Evolutionary conservation across 1,140 invertebrate genomes (phyloP).

Genomic region (Macrobrachium rosenbergii): DNA sequence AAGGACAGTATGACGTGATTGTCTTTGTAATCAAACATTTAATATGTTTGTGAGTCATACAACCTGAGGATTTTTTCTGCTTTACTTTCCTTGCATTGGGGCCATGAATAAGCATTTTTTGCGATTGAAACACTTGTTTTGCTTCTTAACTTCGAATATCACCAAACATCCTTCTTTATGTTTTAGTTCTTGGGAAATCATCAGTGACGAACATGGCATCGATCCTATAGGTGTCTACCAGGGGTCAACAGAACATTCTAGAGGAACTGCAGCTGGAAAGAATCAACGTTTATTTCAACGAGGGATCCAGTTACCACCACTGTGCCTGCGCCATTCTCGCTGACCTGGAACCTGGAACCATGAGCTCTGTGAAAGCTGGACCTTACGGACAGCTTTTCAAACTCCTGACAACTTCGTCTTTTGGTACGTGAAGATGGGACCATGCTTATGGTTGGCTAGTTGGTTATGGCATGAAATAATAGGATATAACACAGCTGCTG

Average conservation of each 20-base stretch:
- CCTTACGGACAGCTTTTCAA: conserved; percentile 53
- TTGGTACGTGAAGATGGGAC: conserved; percentile 5
- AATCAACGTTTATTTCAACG: conserved; percentile 93
- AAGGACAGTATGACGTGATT: no score
- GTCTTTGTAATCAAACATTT: no score
- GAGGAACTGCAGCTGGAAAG: conserved; percentile 81
- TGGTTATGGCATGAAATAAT: no score
- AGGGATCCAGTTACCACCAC: conserved; percentile 78
- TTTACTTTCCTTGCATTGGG: no score
- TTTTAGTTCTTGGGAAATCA: conserved; percentile 54
- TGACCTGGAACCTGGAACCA: conserved; percentile 47
- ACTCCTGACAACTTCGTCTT: conserved; percentile 49
- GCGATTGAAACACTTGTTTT: no score
- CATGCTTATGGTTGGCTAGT: no score
- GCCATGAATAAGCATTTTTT: no score
- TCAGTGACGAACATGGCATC: conserved; percentile 54
- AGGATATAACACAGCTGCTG: no score
- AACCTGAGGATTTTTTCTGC: no score
- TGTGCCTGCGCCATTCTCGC: conserved; percentile 45
- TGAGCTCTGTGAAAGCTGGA: conserved; percentile 47
- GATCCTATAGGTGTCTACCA: conserved; percentile 44
- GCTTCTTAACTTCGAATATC: no score
- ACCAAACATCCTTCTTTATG: not conserved
- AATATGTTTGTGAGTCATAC: no score
- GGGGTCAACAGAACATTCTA: conserved; percentile 56